phyloP scores from a whole-genome alignment of 2,797 vertebrate genomes.

The Anguilla pacifica region DNA sequence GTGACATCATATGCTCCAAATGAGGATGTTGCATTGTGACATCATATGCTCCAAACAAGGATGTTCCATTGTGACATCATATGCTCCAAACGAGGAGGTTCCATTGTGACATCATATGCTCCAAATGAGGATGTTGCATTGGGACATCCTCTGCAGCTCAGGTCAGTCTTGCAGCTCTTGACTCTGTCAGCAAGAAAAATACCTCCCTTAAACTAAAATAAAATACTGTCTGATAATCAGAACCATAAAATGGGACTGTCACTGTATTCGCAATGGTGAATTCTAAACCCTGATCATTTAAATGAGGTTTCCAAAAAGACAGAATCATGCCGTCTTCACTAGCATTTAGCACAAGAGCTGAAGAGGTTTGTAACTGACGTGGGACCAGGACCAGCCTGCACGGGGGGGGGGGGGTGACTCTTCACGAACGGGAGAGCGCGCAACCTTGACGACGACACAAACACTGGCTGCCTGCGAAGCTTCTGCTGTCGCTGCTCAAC shows the following conservation, averaged over 20 bases:
- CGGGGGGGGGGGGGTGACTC: neutral
- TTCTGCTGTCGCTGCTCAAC: neutral
- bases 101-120: neutral
- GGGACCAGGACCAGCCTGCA: neutral
- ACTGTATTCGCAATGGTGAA: neutral
- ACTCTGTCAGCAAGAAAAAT: neutral
- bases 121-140: neutral
- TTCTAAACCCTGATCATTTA: neutral
- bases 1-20: neutral
- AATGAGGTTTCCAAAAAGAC: neutral
- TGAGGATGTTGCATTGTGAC: neutral
- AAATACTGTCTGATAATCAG: neutral
- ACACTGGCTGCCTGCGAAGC: neutral
- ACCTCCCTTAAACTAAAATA: neutral
- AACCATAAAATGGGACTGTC: neutral
- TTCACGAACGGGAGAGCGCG: neutral
- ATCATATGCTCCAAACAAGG: neutral
- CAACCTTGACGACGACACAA: slow-evolving; percentile 21
- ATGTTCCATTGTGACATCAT: neutral
- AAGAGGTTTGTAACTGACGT: neutral
- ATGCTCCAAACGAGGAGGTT: too few relatives aligned
- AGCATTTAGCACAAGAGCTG: neutral
- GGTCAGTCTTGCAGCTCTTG: neutral
- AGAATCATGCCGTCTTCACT: neutral
- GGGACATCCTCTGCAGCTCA: neutral